Base-by-base conservation (phyloP, 92 coral and sea anemone species). In the Heliopora coerulea region DNA sequence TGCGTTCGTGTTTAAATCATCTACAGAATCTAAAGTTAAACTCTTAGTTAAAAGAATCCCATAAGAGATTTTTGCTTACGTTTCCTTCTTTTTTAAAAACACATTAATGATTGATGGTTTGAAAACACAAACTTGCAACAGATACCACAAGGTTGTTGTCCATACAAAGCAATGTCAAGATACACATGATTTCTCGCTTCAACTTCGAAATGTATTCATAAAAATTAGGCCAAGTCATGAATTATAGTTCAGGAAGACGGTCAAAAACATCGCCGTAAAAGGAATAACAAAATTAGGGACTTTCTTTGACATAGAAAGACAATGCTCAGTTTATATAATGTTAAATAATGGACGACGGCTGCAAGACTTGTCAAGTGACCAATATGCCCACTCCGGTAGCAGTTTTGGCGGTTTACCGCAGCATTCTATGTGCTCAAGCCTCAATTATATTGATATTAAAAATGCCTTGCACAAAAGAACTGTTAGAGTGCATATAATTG, bases 351-450 rank as follows among this genome's bases (percentile, higher is more conserved):
- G 30, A 23, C 29, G 8, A 46, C 7, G n/a, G 52, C 3, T 8
- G 10, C 3, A 29, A 23, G 29, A 3, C 31, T 17, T 23, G 28
- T 31, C 33, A 23, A 23, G 33, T 28, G 30, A 23, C 61, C 61
- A 56, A 56, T 56, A 56, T 56, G 61, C 23, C 33, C 49, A 13
- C 31, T 19, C n/a, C 20, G 10, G 62, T 17, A 18, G 77, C 77
- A 70, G 62, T 58, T 70, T 70, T 31, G 24, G 25, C 20, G 77
- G 50, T 24, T 70, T 34, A 70, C 77, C 77, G 50, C 77, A 70
- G 21, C 10, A 54, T 2, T 23, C 21, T 14, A 24, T 48, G 61
- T 50, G 59, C 24, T 32, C 57, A 20, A 52, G 18, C 52, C 18
- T 35, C 63, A 70, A 54, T 70, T 70, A 70, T 23, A 52, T 54